Percentiles rank a stretch among this genome's conserved stretches.
Evolutionary conservation across 2,113 vertebrate species (phyloP).

Genomic region (Labrus mixtus): DNA sequence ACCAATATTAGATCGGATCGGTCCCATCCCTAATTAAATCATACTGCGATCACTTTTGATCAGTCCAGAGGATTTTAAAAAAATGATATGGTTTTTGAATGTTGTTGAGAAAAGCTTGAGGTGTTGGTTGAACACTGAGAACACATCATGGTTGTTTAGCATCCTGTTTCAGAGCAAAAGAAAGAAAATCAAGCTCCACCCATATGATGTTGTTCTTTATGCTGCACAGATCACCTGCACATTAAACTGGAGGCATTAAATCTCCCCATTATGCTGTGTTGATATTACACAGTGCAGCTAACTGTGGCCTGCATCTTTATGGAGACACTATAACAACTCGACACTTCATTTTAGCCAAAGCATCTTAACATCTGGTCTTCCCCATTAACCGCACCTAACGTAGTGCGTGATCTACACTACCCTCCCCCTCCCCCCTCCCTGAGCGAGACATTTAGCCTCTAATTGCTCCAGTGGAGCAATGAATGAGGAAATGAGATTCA

Average conservation of each 20-base stretch:
- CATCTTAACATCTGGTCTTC: conserved; percentile 58
- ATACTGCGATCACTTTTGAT: too few species aligned
- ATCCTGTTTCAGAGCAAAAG: too few species aligned
- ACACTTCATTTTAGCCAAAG: conserved; percentile 40
- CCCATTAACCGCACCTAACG: conserved; percentile 50
- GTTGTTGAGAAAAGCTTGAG: background rate
- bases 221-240: conserved; percentile 12
- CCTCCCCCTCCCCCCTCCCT: conserved; percentile 34
- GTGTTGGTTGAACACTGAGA: background rate
- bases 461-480: conserved; percentile 58
- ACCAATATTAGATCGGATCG: too few species aligned
- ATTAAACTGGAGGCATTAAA: conserved; percentile 20
- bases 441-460: conserved; percentile 68
- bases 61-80: background rate
- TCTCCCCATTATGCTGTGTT: conserved; percentile 9
- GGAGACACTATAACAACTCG: conserved; percentile 7
- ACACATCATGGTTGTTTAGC: too few species aligned
- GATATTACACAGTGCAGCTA: conserved; percentile 18
- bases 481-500: conserved; percentile 57
- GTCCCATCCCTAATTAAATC: too few species aligned
- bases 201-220: background rate
- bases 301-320: conserved; percentile 1
- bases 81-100: background rate
- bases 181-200: background rate
- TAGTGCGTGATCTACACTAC: conserved; percentile 15